Evolutionary conservation across 2,113 vertebrate species (phyloP), one percentile per base, ranked within the genome.

Genomic region (Chlamydotis undulata): DNA sequence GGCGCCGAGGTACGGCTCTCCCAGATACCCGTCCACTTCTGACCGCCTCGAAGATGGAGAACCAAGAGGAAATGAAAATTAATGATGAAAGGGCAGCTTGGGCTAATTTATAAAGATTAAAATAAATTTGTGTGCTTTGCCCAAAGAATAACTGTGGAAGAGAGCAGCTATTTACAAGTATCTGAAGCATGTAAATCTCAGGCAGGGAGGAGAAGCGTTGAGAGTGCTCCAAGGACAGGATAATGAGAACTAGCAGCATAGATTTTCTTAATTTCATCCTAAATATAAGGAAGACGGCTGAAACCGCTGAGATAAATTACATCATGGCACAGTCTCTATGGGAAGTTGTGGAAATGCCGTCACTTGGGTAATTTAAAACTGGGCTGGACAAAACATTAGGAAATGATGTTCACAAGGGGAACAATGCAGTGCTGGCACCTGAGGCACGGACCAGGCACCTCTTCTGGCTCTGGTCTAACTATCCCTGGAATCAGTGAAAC

Each of bases 191-290:
- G 95, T 97, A 93, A 81, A 96, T 95, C 89, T 93, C 86, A n/a
- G 83, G 41, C 59, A 84, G 77, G 67, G 93, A 95, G 68, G 92
- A 93, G 74, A 87, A 83, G 37, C 50, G 68, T 63, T 92, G 73
- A 92, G 84, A 94, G 70, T 94, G 68, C 92, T 95, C 90, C 93
- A 95, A 96, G 92, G 92, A 89, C 89, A 85, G 41, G 29, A 88
- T 94, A 96, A 96, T 80, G 75, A 95, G 86, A 97, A 90, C 68
- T 79, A 93, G 91, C 63, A 79, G 86, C 82, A 97, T 97, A 89
- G 93, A 96, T 95, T 96, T 92, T 91, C 85, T 94, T 96, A 89
- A 96, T 96, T 97, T 93, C 88, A 63, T 93, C 91, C 87, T 96
- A 92, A 95, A 90, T 94, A 89, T 90, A 94, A 88, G 71, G 78